These are phyloP conservation scores for Chelmon rostratus DNA, from an alignment of 2,797 vertebrate species.

Conservation along the genomic window DNA sequence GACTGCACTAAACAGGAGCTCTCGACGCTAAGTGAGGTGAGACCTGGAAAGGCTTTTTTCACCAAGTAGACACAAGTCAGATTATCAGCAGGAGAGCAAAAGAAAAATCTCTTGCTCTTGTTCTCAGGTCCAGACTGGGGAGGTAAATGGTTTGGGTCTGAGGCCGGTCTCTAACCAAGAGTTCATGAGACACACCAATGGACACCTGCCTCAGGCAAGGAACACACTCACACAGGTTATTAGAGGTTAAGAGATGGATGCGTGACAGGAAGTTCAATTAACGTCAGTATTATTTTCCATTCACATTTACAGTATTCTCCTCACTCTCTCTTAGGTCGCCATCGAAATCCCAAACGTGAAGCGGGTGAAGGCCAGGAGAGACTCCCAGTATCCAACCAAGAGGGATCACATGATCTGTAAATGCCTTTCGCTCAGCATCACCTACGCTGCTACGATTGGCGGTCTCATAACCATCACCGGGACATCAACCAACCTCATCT, in stretches of 20 bases:
- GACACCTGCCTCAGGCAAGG: conserved; percentile 84
- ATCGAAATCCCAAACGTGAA: conserved; percentile 77
- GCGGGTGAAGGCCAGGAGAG: conserved; percentile 75
- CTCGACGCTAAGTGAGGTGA: conserved; percentile 79
- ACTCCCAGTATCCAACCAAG: conserved; percentile 90
- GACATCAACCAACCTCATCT: conserved; percentile 98
- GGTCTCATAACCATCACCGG: conserved; percentile 98
- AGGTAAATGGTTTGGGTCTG: conserved; percentile 71
- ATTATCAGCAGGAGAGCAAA: not conserved
- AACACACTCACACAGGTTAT: not conserved
- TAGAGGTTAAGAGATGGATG: not conserved
- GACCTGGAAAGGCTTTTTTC: not conserved
- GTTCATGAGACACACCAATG: conserved; percentile 74
- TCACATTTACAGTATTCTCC: not conserved
- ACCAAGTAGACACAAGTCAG: not conserved
- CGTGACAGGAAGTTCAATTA: not conserved
- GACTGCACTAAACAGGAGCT: conserved; percentile 69
- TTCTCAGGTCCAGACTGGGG: conserved; percentile 52
- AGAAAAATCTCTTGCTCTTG: not conserved
- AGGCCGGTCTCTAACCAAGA: conserved; percentile 56
- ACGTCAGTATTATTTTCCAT: not conserved
- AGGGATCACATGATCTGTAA: conserved; percentile 98
- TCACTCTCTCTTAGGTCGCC: conserved; percentile 48
- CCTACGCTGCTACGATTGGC: conserved; percentile 96
- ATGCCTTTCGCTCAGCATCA: conserved; percentile 96